phyloP scores from a whole-genome alignment of 2,888 invertebrate genomes.

The Thereva nobilitata region DNA sequence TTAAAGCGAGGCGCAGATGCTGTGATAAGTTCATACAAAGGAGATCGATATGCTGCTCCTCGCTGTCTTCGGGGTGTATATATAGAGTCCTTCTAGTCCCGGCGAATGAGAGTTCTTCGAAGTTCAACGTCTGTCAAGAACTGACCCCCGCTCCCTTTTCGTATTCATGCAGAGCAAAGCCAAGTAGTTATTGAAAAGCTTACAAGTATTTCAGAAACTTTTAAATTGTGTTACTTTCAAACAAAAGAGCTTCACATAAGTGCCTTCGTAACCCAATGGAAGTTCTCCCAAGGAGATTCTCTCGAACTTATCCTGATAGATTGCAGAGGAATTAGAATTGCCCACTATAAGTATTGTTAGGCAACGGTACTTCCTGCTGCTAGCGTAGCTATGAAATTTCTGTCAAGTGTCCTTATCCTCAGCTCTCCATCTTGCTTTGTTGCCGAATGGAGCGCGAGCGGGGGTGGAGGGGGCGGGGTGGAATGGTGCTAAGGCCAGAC shows the following conservation, averaged over 20 bases:
- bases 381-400: too few species aligned
- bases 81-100: not conserved
- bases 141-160: conserved; percentile 25
- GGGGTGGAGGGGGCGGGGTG: too few species aligned
- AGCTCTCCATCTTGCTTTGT: too few species aligned
- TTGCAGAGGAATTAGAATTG: conserved; percentile 20
- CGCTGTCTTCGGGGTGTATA: conserved; percentile 18
- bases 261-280: conserved; percentile 24
- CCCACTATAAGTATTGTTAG: too few species aligned
- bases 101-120: conserved; percentile 6
- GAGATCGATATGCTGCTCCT: conserved; percentile 19
- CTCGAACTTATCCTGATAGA: conserved; percentile 24
- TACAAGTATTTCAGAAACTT: conserved; percentile 40
- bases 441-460: too few species aligned
- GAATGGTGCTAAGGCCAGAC: too few species aligned
- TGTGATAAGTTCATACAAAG: conserved; percentile 25
- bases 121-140: conserved; percentile 29
- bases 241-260: conserved; percentile 40
- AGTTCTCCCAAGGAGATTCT: conserved; percentile 31
- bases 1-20: conserved; percentile 10
- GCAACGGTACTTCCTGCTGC: too few species aligned
- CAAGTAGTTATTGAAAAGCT: conserved; percentile 40
- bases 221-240: conserved; percentile 42
- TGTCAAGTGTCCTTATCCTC: too few species aligned
- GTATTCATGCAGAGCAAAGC: conserved; percentile 26